Base-by-base conservation (phyloP, 1,140 invertebrate genomes). In the Solen grandis region DNA sequence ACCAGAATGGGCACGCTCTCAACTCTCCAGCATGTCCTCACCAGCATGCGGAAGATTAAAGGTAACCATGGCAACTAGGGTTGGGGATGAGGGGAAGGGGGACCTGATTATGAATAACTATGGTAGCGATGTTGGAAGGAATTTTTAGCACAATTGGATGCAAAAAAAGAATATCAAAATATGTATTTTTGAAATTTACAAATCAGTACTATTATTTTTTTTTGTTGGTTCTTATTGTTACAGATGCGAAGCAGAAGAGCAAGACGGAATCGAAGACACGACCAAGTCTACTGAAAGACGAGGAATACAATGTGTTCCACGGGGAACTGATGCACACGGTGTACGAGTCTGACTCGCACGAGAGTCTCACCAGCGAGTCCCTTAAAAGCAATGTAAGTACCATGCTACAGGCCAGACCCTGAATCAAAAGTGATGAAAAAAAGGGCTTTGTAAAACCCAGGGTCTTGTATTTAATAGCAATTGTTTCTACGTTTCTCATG, bases 31-130 rank as follows among this genome's bases (percentile, higher is more conserved):
- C 86, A 87, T 70, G 84, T 88, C 1, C 79, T 88, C 57, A 79
- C 81, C 63, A 87, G 80, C 31, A 82, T 88, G 81, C 75, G 84
- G n/a, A 85, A 86, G 50, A 83, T 87, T 38, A 87, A 81, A 74
- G 87, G 87, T 88, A n/a, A n/a, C n/a, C n/a, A n/a, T n/a, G n/a
- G n/a, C 5, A 72, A 75, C n/a, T n/a, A n/a, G n/a, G n/a, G n/a
- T n/a, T n/a, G n/a, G n/a, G n/a, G n/a, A n/a, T n/a, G n/a, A n/a
- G n/a, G n/a, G n/a, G n/a, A n/a, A n/a, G n/a, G n/a, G n/a, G n/a
- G n/a, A n/a, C n/a, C n/a, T n/a, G n/a, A n/a, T n/a, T n/a, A n/a
- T n/a, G n/a, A n/a, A n/a, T n/a, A n/a, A n/a, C n/a, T n/a, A n/a
- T n/a, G n/a, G n/a, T n/a, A n/a, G n/a, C n/a, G n/a, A n/a, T n/a